These are phyloP conservation scores for Drosophila subsilvestris DNA, from an alignment of 2,888 invertebrate species.

Conservation along the genomic window DNA sequence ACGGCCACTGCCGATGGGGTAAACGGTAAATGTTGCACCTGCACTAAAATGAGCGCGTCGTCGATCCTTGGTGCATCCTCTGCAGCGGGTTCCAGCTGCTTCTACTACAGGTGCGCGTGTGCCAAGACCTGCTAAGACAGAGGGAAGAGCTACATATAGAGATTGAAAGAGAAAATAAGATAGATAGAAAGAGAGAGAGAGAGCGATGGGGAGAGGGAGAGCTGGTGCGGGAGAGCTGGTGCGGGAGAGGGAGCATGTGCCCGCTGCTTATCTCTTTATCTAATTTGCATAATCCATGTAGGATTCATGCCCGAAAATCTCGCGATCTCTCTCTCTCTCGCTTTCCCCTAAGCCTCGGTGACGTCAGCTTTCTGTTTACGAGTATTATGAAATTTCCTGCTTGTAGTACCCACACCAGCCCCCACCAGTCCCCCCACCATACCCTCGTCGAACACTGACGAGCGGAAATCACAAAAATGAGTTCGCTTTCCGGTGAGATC, in stretches of 20 bases:
- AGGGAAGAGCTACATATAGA: not conserved
- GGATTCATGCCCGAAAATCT: conserved; percentile 25
- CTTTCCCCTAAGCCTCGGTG: conserved; percentile 29
- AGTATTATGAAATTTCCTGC: conserved; percentile 76
- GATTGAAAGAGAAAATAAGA: conserved; percentile 3
- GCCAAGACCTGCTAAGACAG: conserved; percentile 50
- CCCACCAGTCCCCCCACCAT: too few species aligned
- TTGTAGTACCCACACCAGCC: too few species aligned
- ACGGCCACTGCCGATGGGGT: conserved; percentile 45
- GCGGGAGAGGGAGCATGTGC: conserved; percentile 30
- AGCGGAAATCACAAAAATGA: conserved; percentile 79
- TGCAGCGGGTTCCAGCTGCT: conserved; percentile 59
- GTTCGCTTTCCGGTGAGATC: conserved; percentile 69
- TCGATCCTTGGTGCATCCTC: conserved; percentile 53
- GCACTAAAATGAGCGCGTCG: conserved; percentile 29
- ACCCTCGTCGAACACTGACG: conserved; percentile 59
- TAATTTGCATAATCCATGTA: conserved; percentile 49
- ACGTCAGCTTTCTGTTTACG: conserved; percentile 58
- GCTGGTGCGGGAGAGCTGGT: not conserved
- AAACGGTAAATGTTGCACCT: conserved; percentile 78
- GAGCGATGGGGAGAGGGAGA: conserved; percentile 12
- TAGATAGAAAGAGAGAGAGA: not conserved
- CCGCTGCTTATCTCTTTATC: conserved; percentile 13
- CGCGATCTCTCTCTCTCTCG: not conserved
- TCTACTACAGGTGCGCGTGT: conserved; percentile 70